These are phyloP conservation scores for Oncorhynchus keta DNA, from an alignment of 2,113 vertebrate species.

Conservation along the genomic window DNA sequence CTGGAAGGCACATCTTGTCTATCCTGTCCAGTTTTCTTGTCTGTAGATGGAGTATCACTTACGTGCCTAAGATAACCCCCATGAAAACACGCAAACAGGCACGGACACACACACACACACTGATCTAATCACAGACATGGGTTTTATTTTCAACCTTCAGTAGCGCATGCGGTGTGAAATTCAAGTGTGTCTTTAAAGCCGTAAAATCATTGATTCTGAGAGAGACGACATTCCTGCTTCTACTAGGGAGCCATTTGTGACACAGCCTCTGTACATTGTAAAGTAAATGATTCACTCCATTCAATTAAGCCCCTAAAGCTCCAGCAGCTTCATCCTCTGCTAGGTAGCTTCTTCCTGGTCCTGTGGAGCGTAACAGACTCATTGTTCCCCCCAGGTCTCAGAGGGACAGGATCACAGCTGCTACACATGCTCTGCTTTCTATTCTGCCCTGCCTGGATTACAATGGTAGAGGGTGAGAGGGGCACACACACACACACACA, in stretches of 20 bases:
- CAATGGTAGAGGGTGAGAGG: not conserved
- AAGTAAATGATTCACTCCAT: no score
- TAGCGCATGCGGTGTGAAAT: conserved; percentile 25
- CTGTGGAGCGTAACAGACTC: no score
- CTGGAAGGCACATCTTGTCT: not conserved
- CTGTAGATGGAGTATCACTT: not conserved
- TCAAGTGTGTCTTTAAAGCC: conserved; percentile 3
- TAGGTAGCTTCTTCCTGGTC: no score
- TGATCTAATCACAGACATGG: not conserved
- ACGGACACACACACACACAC: conserved; percentile 3
- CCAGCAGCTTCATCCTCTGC: no score
- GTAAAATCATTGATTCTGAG: conserved; percentile 12
- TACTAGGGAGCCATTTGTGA: not conserved
- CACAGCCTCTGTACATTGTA: no score
- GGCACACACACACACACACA: not conserved
- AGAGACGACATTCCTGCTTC: not conserved
- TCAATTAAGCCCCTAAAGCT: no score
- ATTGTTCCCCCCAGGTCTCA: no score
- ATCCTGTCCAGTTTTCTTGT: not conserved
- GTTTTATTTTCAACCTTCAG: not conserved
- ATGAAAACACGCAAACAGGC: not conserved
- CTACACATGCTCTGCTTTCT: no score
- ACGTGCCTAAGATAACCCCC: not conserved
- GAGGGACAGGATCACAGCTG: no score
- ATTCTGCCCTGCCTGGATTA: not conserved